A percentile compares a stretch with the other conserved stretches of the same genome.
Evolutionary conservation across 2,797 vertebrate species (phyloP).

Genomic region (Ptychadena robeensis): DNA sequence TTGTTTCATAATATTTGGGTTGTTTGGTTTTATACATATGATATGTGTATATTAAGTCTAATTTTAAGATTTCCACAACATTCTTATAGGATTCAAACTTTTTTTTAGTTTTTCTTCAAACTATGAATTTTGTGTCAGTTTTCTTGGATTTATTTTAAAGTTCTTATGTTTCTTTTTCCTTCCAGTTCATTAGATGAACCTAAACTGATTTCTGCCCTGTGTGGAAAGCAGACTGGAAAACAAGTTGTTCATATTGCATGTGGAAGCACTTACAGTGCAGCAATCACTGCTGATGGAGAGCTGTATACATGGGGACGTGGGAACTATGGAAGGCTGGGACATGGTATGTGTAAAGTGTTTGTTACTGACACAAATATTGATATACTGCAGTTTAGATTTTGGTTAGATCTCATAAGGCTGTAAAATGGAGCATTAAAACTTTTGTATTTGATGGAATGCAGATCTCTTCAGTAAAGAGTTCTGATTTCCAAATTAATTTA

Average conservation of each 20-base stretch:
- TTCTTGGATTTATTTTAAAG: too few species aligned
- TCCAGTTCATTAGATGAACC: conserved; percentile 93
- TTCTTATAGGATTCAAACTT: too few species aligned
- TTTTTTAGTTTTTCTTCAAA: too few species aligned
- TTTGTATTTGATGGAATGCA: too few species aligned
- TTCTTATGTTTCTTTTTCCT: background rate
- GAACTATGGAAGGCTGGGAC: conserved; percentile 95
- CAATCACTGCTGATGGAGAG: conserved; percentile 93
- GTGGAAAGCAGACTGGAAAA: conserved; percentile 91
- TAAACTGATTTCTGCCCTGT: conserved; percentile 87
- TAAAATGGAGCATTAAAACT: too few species aligned
- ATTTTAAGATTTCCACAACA: too few species aligned
- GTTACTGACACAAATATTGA: background rate
- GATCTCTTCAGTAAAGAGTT: too few species aligned
- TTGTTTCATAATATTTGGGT: background rate
- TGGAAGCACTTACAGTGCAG: conserved; percentile 96
- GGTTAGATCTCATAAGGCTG: too few species aligned
- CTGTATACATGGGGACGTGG: conserved; percentile 96
- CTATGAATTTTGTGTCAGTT: too few species aligned
- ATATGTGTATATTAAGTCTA: too few species aligned
- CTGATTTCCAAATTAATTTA: too few species aligned
- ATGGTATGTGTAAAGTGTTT: conserved; percentile 77
- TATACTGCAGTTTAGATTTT: too few species aligned
- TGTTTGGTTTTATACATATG: background rate
- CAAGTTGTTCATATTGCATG: conserved; percentile 92